Evolutionary conservation across 2,888 invertebrate genomes (phyloP).

Genomic region (Parnassius orleans): DNA sequence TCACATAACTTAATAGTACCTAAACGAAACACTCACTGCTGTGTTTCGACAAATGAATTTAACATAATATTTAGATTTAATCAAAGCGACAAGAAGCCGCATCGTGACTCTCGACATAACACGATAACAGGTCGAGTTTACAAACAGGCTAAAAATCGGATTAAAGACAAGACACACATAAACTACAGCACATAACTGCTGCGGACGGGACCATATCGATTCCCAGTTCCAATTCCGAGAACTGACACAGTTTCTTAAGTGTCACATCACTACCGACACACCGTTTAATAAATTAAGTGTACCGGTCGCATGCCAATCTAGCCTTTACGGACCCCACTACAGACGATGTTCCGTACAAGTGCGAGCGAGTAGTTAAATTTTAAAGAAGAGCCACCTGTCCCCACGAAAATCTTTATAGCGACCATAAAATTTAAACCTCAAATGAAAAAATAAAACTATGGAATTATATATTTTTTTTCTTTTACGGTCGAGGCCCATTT

Average conservation of each 20-base stretch:
- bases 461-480: slow-evolving; percentile 61
- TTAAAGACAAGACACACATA: slow-evolving; percentile 52
- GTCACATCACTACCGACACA: slow-evolving; percentile 79
- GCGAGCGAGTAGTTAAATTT: slow-evolving; percentile 66
- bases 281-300: slow-evolving; percentile 75
- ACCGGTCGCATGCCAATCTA: slow-evolving; percentile 68
- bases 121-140: slow-evolving; percentile 64
- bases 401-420: slow-evolving; percentile 79
- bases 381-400: slow-evolving; percentile 80
- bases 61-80: slow-evolving; percentile 73
- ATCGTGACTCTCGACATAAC: slow-evolving; percentile 54
- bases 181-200: slow-evolving; percentile 75
- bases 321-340: slow-evolving; percentile 58
- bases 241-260: slow-evolving; percentile 79
- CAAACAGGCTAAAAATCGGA: slow-evolving; percentile 53
- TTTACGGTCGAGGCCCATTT: slow-evolving; percentile 71
- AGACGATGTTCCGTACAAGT: slow-evolving; percentile 56
- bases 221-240: slow-evolving; percentile 78
- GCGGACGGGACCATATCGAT: slow-evolving; percentile 77
- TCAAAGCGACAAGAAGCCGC: slow-evolving; percentile 70
- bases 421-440: slow-evolving; percentile 79
- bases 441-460: slow-evolving; percentile 72
- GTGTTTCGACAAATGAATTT: slow-evolving; percentile 64
- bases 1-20: slow-evolving; percentile 63
- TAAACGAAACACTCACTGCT: slow-evolving; percentile 60